These are phyloP conservation scores for Electrophaes corylata DNA, from an alignment of 2,888 invertebrate genomes.

Conservation along the genomic window DNA sequence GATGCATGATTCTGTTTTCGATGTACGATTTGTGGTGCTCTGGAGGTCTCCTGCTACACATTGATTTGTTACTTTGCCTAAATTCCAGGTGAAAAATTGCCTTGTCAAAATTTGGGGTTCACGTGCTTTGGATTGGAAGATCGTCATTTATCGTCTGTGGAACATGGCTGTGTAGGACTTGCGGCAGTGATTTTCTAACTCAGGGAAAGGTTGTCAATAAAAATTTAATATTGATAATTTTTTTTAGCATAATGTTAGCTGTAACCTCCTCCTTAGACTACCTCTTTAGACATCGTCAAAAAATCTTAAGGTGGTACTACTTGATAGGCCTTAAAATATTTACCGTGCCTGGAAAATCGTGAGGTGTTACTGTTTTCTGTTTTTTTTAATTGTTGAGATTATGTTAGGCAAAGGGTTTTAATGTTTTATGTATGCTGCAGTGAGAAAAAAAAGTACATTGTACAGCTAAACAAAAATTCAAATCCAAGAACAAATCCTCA, in stretches of 20 bases:
- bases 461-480: neutral
- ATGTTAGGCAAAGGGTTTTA: neutral
- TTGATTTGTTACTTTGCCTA: conserved; percentile 38
- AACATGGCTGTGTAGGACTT: neutral
- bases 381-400: no score
- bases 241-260: no score
- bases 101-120: conserved; percentile 22
- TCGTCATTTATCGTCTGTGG: conserved; percentile 9
- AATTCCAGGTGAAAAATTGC: conserved; percentile 25
- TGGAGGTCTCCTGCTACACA: conserved; percentile 27
- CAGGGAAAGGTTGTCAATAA: neutral
- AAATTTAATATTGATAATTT: no score
- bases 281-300: no score
- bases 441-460: no score
- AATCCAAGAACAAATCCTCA: neutral
- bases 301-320: no score
- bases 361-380: no score
- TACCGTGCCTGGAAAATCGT: no score
- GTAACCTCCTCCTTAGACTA: no score
- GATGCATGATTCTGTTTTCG: conserved; percentile 56
- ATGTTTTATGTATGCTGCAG: no score
- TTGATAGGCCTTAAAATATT: no score
- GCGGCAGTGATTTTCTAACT: neutral
- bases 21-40: conserved; percentile 39
- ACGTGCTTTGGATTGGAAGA: conserved; percentile 5